Evolutionary conservation across 2,888 invertebrate genomes (phyloP).

Genomic region (Acanthococcus lagerstroemiae): DNA sequence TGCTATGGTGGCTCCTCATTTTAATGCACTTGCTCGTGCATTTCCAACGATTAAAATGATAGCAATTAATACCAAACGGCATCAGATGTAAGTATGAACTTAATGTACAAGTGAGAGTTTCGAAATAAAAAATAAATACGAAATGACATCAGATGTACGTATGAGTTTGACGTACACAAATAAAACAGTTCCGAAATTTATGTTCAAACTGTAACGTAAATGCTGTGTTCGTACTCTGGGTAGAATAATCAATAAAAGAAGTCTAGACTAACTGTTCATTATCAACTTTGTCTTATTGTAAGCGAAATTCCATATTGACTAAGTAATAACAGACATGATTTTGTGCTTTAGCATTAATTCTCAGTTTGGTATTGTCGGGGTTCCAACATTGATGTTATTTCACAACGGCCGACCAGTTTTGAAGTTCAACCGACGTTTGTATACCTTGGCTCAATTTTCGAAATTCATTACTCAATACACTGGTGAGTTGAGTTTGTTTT

Average conservation of each 20-base stretch:
- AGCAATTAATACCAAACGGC: slow-evolving; percentile 77
- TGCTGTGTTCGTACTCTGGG: no score
- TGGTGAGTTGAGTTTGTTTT: slow-evolving; percentile 40
- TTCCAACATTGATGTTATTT: slow-evolving; percentile 79
- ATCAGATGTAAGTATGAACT: slow-evolving; percentile 50
- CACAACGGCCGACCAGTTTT: slow-evolving; percentile 78
- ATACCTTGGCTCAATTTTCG: slow-evolving; percentile 66
- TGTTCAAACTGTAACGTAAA: no score
- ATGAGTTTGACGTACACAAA: no score
- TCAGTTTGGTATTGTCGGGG: slow-evolving; percentile 81
- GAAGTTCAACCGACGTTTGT: slow-evolving; percentile 72
- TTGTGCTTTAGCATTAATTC: slow-evolving; percentile 63
- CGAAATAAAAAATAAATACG: no score
- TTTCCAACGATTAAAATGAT: slow-evolving; percentile 80
- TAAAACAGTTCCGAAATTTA: no score
- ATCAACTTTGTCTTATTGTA: not conserved
- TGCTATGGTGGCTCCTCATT: slow-evolving; percentile 77
- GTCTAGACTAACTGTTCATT: no score
- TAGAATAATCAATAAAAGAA: no score
- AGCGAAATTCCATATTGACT: not conserved
- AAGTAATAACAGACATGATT: no score
- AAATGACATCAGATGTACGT: no score
- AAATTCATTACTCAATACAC: slow-evolving; percentile 69
- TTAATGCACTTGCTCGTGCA: slow-evolving; percentile 76
- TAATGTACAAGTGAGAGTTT: no score